Evolutionary conservation across 2,888 invertebrate genomes (phyloP).

Genomic region (Sacculina carcini): DNA sequence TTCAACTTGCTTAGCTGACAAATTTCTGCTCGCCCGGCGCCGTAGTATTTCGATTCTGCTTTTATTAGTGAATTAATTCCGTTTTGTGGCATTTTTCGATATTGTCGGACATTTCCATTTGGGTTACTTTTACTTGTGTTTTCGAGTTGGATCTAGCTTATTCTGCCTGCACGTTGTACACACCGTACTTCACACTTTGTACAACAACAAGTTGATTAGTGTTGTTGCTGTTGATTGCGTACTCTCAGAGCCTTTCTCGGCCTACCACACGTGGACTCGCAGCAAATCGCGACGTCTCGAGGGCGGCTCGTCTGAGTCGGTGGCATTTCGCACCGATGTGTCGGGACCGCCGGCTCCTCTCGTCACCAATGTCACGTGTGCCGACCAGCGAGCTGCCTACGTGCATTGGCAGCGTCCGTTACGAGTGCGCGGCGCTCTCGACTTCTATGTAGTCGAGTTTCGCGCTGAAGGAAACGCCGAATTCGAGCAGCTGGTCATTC

Average conservation of each 20-base stretch:
- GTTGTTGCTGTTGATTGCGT: too few relatives aligned
- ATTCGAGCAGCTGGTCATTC: not conserved
- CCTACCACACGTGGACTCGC: conserved; percentile 61
- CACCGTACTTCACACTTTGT: too few relatives aligned
- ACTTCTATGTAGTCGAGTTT: conserved; percentile 42
- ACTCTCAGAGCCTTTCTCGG: conserved; percentile 53
- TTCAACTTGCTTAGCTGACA: too few relatives aligned
- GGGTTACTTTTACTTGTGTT: too few relatives aligned
- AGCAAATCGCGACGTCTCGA: conserved; percentile 48
- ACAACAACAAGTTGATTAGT: too few relatives aligned
- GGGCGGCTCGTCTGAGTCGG: conserved; percentile 44
- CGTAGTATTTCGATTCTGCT: too few relatives aligned
- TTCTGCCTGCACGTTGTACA: too few relatives aligned
- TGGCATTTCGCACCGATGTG: conserved; percentile 53
- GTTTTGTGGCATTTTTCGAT: too few relatives aligned
- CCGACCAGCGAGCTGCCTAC: conserved; percentile 45
- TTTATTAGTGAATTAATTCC: too few relatives aligned
- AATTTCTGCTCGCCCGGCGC: too few relatives aligned
- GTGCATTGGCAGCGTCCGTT: conserved; percentile 58
- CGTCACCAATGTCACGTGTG: conserved; percentile 55
- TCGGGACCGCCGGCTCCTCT: conserved; percentile 54
- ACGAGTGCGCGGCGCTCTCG: conserved; percentile 46
- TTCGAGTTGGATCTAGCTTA: too few relatives aligned
- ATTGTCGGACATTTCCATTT: too few relatives aligned
- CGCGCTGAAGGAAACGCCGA: conserved; percentile 20